Evolutionary conservation across 92 coral and sea anemone species (phyloP), one percentile per base, ranked within the genome.

Genomic region (Umimayanthus kanabou): DNA sequence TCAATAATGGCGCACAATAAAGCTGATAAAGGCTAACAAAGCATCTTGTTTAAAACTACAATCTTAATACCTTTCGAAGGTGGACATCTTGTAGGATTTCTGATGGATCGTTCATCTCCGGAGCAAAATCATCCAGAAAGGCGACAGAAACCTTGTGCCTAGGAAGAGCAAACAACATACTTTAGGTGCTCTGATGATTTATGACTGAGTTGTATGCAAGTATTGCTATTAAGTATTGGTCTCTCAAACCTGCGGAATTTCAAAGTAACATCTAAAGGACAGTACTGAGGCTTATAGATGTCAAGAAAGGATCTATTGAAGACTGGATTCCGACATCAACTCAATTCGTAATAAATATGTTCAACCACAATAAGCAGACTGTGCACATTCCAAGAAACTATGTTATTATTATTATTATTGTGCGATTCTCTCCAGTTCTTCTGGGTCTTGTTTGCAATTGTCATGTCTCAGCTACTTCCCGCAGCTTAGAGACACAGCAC

Each of bases 21-120:
- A 11, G 77, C 0, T 33, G 45, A 73, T 14, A 29, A 53, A 53
- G 0, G 3, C 16, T 13, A 2, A 4, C 58, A 53, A 14, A 53
- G 20, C 20, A 14, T 13, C 11, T 53, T 53, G 58, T 13, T 53
- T 53, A 15, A 16, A 53, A 15, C 20, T 13, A 53, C 58, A 53
- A 14, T 53, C 25, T 25, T 26, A 9, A 1, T 89, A 91, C 93
- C 66, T 73, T 80, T 80, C 49, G 89, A 45, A 91, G 61, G 39
- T 64, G 93, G 50, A 79, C 76, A 11, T 91, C 93, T 37, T 71
- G 85, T 28, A 91, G 89, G 73, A 91, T 89, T 47, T 91, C 93
- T 57, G 93, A 91, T n/a, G 77, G 80, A 43, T 69, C 69, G 74
- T 91, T 88, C 93, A 91, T 91, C 45, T 91, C 93, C 20, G 91